Evolutionary conservation across 2,113 vertebrate genomes (phyloP).

Genomic region (Cyanoderma ruficeps): DNA sequence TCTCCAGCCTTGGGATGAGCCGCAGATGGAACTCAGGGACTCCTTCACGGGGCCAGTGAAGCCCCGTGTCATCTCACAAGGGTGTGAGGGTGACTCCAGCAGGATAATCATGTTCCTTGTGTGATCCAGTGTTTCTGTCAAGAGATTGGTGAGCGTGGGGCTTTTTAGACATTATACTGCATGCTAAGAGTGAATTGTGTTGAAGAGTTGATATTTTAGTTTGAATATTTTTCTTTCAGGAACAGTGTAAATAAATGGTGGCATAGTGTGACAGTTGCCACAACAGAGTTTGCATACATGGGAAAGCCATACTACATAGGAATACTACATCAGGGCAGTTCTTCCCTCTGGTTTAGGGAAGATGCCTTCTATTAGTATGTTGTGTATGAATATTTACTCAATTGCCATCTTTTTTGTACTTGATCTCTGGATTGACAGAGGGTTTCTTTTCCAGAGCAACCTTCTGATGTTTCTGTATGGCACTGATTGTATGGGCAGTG

Average conservation of each 20-base stretch:
- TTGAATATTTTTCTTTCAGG: neutral
- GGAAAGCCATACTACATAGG: neutral
- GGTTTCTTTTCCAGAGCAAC: neutral
- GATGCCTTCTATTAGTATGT: neutral
- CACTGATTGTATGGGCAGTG: neutral
- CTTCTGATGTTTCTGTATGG: neutral
- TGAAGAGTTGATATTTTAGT: neutral
- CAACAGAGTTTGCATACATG: no score
- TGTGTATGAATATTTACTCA: neutral
- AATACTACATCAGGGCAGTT: neutral
- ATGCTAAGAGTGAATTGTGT: no score
- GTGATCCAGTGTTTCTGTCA: neutral
- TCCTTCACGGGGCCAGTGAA: fast-evolving
- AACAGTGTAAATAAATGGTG: neutral
- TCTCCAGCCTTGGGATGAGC: fast-evolving
- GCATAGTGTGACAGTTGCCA: neutral
- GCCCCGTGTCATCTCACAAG: fast-evolving
- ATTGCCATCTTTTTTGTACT: neutral
- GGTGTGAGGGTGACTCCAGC: neutral
- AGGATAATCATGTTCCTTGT: fast-evolving
- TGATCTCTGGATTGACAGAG: neutral
- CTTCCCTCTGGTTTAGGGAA: neutral
- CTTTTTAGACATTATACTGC: no score
- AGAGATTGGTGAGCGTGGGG: fast-evolving
- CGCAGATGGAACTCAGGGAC: fast-evolving